Evolutionary conservation across 2,113 vertebrate genomes (phyloP).

Genomic region (Aspidoscelis tigris): DNA sequence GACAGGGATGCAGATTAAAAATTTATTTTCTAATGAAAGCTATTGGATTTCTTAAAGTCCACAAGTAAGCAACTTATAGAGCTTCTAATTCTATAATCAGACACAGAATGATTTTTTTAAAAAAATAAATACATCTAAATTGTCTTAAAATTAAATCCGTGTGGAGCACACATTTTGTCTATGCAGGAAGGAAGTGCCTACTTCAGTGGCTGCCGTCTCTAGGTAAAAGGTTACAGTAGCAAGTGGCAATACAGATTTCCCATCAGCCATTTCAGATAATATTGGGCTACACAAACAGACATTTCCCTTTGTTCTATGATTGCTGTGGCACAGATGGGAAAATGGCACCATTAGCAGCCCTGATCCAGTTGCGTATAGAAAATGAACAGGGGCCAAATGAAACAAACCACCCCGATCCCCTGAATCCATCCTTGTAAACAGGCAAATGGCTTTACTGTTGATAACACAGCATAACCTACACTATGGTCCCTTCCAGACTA

Average conservation of each 20-base stretch:
- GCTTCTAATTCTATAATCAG: background rate
- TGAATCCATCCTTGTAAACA: no score
- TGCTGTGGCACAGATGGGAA: background rate
- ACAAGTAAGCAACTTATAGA: no score
- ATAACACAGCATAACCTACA: no score
- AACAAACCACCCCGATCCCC: no score
- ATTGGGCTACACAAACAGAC: background rate
- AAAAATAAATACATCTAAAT: background rate
- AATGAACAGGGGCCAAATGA: no score
- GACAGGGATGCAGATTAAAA: constrained; percentile 1
- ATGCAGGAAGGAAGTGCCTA: background rate
- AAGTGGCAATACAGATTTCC: no score
- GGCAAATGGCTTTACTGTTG: no score
- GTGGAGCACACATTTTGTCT: background rate
- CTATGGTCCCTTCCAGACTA: no score
- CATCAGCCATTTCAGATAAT: background rate
- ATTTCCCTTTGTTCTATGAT: background rate
- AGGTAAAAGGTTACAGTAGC: background rate
- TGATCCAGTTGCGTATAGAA: no score
- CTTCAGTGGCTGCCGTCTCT: background rate
- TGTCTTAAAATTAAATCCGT: background rate
- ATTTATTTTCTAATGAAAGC: background rate
- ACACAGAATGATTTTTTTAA: background rate
- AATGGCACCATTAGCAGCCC: no score
- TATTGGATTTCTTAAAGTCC: background rate